Base-by-base conservation (phyloP, 2,888 invertebrate species). In the Mesoligia furuncula region DNA sequence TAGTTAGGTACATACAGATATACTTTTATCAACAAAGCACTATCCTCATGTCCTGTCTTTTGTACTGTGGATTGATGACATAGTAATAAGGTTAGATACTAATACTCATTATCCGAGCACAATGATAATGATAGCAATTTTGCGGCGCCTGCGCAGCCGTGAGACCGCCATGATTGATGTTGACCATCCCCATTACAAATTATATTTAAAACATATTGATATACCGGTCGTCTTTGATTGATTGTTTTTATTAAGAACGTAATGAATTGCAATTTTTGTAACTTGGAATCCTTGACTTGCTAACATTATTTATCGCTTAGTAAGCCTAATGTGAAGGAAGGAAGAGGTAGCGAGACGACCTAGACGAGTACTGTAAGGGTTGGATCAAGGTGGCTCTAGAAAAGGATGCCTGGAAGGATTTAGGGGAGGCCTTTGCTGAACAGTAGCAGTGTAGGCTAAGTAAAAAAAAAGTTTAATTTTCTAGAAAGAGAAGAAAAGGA, bases 101-200 rank as follows among this genome's bases (percentile, higher is more conserved):
- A 61, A 70, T 17, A 48, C 59, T 79, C 67, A 84, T 79, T 79
- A 81, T 15, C 36, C 24, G 24, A 65, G 36, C 59, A 83, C 76
- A 64, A 70, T 79, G 24, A 65, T 79, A 79, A 79, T 81, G 67
- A 85, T 64, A 67, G 82, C 48, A 81, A 76, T 67, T 83, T 75
- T 67, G 64, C 31, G 75, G 69, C 85, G 82, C 61, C 73, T 57
- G 76, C 85, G 69, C 57, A 81, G 62, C 66, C 70, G 69, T 74
- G 72, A 77, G 81, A 84, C 65, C 64, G 62, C 62, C 42, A 74
- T 84, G 80, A 85, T 79, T 83, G 51, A 87, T 85, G 79, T 39
- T 64, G 71, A 45, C 13, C 66, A 74, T 73, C 48, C 65, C n/a
- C 54, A 39, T 81, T 73, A 75, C 59, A 86, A 83, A 83, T 83